These are phyloP conservation scores for Coptotermes formosanus DNA, from an alignment of 1,140 invertebrate genomes.

Conservation along the genomic window DNA sequence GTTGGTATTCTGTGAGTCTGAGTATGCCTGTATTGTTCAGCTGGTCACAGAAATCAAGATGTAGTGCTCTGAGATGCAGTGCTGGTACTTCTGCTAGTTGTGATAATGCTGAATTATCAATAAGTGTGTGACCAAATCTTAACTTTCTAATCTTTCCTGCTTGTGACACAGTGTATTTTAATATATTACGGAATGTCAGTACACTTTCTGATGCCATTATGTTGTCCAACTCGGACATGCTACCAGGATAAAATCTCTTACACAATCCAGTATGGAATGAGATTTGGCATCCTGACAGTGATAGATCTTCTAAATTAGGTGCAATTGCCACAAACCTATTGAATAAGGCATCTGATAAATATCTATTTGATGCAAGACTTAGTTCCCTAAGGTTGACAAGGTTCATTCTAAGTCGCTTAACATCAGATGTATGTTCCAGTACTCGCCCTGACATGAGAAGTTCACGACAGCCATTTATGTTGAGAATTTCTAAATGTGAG, in stretches of 20 bases:
- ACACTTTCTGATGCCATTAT: slow-evolving; percentile 63
- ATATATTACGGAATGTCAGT: slow-evolving; percentile 66
- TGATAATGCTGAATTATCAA: slow-evolving; percentile 60
- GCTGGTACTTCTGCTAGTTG: slow-evolving; percentile 53
- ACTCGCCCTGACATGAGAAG: slow-evolving; percentile 69
- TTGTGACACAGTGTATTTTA: slow-evolving; percentile 56
- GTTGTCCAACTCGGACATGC: slow-evolving; percentile 40
- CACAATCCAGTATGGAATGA: slow-evolving; percentile 66
- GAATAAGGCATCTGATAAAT: slow-evolving; percentile 68
- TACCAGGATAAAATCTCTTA: slow-evolving; percentile 62
- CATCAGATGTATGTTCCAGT: slow-evolving; percentile 57
- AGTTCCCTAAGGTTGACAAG: slow-evolving; percentile 58
- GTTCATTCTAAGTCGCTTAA: slow-evolving; percentile 49
- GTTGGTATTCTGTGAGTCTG: slow-evolving; percentile 56
- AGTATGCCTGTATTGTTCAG: slow-evolving; percentile 60
- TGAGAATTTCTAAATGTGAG: slow-evolving; percentile 56
- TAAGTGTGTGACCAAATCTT: slow-evolving; percentile 63
- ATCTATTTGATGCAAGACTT: slow-evolving; percentile 63
- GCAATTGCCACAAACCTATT: slow-evolving; percentile 62
- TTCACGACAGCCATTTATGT: slow-evolving; percentile 63
- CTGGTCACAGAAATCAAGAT: slow-evolving; percentile 63
- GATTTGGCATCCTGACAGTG: slow-evolving; percentile 63
- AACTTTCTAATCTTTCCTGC: slow-evolving; percentile 56
- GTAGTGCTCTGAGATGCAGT: slow-evolving; percentile 56
- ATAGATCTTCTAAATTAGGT: slow-evolving; percentile 57